A percentile compares a stretch with the other conserved stretches of the same genome.
These are phyloP conservation scores for Tragelaphus strepsiceros DNA, from an alignment of 2,113 vertebrate genomes.

Conservation along the genomic window DNA sequence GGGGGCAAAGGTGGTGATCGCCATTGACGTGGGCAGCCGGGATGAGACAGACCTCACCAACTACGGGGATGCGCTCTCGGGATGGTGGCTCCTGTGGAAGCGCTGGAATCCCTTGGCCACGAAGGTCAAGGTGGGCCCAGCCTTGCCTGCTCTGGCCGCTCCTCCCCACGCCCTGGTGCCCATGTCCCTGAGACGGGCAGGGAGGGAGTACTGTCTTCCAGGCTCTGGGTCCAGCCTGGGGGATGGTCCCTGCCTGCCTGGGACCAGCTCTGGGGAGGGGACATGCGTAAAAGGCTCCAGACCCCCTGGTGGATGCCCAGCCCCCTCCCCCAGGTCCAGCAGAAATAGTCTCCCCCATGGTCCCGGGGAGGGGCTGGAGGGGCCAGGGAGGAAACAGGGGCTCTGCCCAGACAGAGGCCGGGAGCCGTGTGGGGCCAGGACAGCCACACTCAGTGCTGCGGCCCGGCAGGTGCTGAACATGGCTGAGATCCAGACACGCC, in stretches of 20 bases:
- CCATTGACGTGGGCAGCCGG: slow-evolving; percentile 91
- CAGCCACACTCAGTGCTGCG: not conserved
- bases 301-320: not conserved
- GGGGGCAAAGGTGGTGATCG: slow-evolving; percentile 94
- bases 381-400: not conserved
- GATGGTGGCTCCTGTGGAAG: slow-evolving; percentile 98
- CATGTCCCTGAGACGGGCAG: not conserved
- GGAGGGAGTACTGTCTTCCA: not conserved
- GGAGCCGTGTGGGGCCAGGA: fast-evolving
- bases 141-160: not conserved
- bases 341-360: not conserved
- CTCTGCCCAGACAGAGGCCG: not conserved
- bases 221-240: not conserved
- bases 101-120: slow-evolving; percentile 91
- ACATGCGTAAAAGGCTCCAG: not conserved
- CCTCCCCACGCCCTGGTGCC: not conserved
- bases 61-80: slow-evolving; percentile 90
- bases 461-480: slow-evolving; percentile 90
- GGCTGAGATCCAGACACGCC: slow-evolving; percentile 95
- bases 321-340: not conserved
- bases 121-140: slow-evolving; percentile 86
- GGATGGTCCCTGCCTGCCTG: not conserved
- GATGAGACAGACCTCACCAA: slow-evolving; percentile 94
- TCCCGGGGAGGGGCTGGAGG: not conserved
- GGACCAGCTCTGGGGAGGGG: not conserved